These are phyloP conservation scores for Phalanger gymnotis DNA, from an alignment of 2,797 vertebrate genomes.

Conservation along the genomic window DNA sequence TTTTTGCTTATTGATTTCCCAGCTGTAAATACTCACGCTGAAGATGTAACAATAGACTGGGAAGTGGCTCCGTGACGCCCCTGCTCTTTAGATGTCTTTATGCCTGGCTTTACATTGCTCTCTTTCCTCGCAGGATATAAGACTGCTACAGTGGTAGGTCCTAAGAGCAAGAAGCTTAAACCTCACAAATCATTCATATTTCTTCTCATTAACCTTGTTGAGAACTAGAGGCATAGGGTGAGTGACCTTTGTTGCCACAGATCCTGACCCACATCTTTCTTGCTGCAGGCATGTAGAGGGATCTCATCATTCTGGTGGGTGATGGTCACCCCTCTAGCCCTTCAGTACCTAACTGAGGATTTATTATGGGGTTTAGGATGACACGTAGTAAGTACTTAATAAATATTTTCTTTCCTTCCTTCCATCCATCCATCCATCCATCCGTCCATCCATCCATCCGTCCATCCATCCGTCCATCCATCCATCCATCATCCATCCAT, in stretches of 20 bases:
- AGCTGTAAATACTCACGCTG: neutral
- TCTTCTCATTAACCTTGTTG: neutral
- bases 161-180: neutral
- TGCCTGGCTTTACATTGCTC: neutral
- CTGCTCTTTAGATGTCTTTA: neutral
- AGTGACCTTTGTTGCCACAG: neutral
- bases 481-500: too few relatives aligned
- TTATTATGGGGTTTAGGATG: neutral
- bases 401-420: neutral
- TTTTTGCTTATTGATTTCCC: neutral
- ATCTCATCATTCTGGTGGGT: neutral
- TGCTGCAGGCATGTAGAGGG: neutral
- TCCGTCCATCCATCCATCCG: neutral
- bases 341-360: neutral
- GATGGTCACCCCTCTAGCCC: neutral
- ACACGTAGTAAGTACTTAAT: neutral
- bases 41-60: neutral
- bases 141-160: neutral
- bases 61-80: neutral
- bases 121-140: neutral
- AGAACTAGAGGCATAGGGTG: neutral
- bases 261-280: neutral
- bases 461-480: neutral
- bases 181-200: neutral
- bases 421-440: too few relatives aligned